phyloP scores from a whole-genome alignment of 2,797 vertebrate genomes.

The Eremophila alpestris region DNA sequence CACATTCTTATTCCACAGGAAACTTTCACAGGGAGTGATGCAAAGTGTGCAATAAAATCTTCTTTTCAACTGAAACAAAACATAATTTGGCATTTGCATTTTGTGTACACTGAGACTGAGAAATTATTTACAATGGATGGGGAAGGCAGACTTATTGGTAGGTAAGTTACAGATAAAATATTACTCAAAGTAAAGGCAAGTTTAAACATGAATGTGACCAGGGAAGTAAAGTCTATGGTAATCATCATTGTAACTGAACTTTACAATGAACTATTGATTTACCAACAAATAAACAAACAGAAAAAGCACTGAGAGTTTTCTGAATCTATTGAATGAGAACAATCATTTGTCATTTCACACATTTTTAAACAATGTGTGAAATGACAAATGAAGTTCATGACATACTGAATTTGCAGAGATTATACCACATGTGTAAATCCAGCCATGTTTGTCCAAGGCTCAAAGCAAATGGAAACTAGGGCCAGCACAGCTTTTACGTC shows the following conservation, averaged over 20 bases:
- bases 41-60: background rate
- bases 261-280: conserved; percentile 20
- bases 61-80: background rate
- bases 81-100: background rate
- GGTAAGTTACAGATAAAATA: conserved; percentile 25
- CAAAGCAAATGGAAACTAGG: conserved; percentile 59
- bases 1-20: background rate
- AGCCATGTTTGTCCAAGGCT: conserved; percentile 44
- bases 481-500: conserved; percentile 35
- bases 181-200: background rate
- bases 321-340: background rate
- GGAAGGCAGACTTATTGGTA: background rate
- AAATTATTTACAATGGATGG: background rate
- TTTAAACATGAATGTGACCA: background rate
- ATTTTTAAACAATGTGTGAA: conserved; percentile 32
- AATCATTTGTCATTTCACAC: background rate
- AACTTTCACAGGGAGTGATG: background rate
- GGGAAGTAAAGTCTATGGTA: background rate
- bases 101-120: background rate
- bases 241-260: conserved; percentile 35
- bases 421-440: conserved; percentile 19
- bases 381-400: background rate
- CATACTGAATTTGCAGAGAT: conserved; percentile 37
- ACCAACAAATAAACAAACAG: conserved; percentile 28
- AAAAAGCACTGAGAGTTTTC: conserved; percentile 16